Evolutionary conservation across 2,888 invertebrate genomes (phyloP).

Genomic region (Pristionchus japonicus): DNA sequence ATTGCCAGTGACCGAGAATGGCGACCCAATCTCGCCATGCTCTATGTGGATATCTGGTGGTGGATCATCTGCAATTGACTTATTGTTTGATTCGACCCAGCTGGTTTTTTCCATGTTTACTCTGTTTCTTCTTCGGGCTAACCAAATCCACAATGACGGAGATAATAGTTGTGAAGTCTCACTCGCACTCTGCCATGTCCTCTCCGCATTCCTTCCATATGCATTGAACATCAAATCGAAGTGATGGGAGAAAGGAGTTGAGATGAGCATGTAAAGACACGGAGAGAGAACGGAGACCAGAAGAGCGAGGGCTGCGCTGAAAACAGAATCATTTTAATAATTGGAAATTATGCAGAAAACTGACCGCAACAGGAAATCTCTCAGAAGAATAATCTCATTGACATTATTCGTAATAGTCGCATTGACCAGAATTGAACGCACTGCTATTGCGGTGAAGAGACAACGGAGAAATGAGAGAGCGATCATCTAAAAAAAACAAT

Average conservation of each 20-base stretch:
- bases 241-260: constrained; percentile 31
- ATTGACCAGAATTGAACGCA: constrained; percentile 58
- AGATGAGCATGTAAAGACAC: constrained; percentile 36
- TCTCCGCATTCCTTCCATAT: constrained; percentile 58
- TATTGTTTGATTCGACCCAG: neutral
- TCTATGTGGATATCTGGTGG: constrained; percentile 57
- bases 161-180: neutral
- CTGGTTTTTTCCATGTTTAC: neutral
- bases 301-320: constrained; percentile 51
- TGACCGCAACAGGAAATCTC: constrained; percentile 51
- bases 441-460: constrained; percentile 53
- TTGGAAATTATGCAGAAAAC: neutral
- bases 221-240: constrained; percentile 54
- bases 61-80: constrained; percentile 50
- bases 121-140: neutral
- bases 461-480: constrained; percentile 56
- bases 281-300: constrained; percentile 59
- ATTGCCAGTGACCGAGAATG: constrained; percentile 61
- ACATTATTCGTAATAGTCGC: constrained; percentile 51
- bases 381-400: constrained; percentile 53
- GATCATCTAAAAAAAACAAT: no score
- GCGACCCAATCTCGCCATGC: constrained; percentile 60
- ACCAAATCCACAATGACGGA: no score
- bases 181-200: constrained; percentile 65
- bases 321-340: neutral